Conservation (phyloP, 1,140 invertebrate species). For the Dendroctonus ponderosae region DNA sequence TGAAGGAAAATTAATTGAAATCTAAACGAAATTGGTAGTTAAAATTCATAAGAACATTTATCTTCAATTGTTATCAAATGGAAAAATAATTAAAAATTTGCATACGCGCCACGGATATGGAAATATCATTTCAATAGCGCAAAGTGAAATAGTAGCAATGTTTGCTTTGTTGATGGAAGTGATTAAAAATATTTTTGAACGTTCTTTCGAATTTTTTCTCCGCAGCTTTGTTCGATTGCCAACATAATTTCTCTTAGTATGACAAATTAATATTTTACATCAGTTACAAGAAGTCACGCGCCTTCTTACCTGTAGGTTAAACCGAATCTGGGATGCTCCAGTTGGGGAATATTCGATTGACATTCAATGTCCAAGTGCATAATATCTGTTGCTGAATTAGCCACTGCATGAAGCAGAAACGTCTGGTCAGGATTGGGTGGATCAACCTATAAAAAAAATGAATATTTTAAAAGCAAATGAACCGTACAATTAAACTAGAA, state of each 20-base stretch:
- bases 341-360: slow-evolving; percentile 42
- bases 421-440: slow-evolving; percentile 51
- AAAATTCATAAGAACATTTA: slow-evolving; percentile 31
- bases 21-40: slow-evolving; percentile 25
- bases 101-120: slow-evolving; percentile 22
- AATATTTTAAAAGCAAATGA: too few species aligned
- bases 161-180: slow-evolving; percentile 6
- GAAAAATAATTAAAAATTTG: slow-evolving; percentile 33
- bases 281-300: not conserved
- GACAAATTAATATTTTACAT: not conserved
- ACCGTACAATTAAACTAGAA: too few species aligned
- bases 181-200: too few species aligned
- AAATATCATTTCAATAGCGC: slow-evolving; percentile 24
- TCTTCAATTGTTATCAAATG: slow-evolving; percentile 30
- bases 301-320: slow-evolving; percentile 37
- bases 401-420: slow-evolving; percentile 39
- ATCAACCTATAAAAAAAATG: slow-evolving; percentile 48
- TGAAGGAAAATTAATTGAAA: slow-evolving; percentile 16
- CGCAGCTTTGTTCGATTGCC: too few species aligned
- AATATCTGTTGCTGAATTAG: slow-evolving; percentile 28
- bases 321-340: slow-evolving; percentile 43
- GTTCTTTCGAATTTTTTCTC: too few species aligned
- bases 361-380: slow-evolving; percentile 39
- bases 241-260: not conserved
- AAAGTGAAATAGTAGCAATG: slow-evolving; percentile 20